Evolutionary conservation across 1,140 invertebrate species (phyloP), one percentile per base, ranked within the genome.

Genomic region (Chironomus striatipennis): DNA sequence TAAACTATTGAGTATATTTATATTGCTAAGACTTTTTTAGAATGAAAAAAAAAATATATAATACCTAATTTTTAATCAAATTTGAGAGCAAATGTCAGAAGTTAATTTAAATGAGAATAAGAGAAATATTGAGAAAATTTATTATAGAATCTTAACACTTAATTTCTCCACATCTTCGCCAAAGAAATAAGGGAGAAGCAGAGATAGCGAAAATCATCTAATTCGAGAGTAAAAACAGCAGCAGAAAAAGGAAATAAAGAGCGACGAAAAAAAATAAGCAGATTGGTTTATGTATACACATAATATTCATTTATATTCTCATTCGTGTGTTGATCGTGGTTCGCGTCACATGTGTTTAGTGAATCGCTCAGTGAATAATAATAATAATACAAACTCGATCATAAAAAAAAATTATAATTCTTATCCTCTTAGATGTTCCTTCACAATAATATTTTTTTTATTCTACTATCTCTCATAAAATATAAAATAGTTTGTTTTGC

Each of bases 251-350:
- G 43, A 2, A 15, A 47, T 47, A 15, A 57, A 57, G 47, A 57
- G 47, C 47, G 47, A 57, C 47, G 47, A 57, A 57, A 57, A 57
- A n/a, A 7, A 57, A 57, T 4, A 57, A 57, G 12, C 47, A 57
- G 47, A 57, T 57, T 57, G 43, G 2, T 47, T 47, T 47, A 47
- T 47, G 15, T 34, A 34, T 34, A 34, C 24, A 34, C 24, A 34
- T 34, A 34, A 34, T 34, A 34, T 34, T 34, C 24, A 34, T 34
- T 34, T 57, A 15, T 57, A 57, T 57, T 57, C n/a, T 57, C 47
- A 57, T 57, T 57, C 47, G 47, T 57, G 47, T 57, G 47, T 57
- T 57, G 47, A 57, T 57, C 47, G 47, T 57, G 4, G 47, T 57
- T 57, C 47, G 47, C 47, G 47, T 57, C 47, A 57, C 47, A 12